Percentiles rank a stretch among this genome's conserved stretches.
These are phyloP conservation scores for Tetrax tetrax DNA, from an alignment of 2,113 vertebrate genomes.

Conservation along the genomic window DNA sequence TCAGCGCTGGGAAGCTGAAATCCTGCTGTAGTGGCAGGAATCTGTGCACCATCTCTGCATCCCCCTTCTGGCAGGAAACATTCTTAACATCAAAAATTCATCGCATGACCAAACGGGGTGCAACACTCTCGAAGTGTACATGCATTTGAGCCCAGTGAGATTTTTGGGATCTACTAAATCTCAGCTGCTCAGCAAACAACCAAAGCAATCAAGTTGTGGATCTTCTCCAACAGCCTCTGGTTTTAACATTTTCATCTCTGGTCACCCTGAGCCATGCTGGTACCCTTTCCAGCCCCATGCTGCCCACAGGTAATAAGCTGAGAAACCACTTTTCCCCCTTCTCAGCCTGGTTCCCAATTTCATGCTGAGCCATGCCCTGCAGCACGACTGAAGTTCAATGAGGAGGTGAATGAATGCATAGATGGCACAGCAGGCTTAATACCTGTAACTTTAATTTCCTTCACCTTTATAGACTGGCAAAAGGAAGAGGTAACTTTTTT, in stretches of 20 bases:
- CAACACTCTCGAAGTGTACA: accelerated
- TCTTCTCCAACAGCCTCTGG: background rate
- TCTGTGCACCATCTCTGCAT: background rate
- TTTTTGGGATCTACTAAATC: background rate
- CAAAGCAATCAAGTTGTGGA: background rate
- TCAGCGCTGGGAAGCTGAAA: background rate
- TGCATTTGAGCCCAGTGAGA: accelerated
- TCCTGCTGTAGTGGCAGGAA: background rate
- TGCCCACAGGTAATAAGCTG: background rate
- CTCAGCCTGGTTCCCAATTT: background rate
- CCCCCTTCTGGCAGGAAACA: background rate
- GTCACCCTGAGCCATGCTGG: background rate
- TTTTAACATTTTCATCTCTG: background rate
- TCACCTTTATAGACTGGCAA: background rate
- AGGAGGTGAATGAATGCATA: background rate
- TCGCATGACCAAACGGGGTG: background rate
- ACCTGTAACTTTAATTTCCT: conserved; percentile 48
- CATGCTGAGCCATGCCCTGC: background rate
- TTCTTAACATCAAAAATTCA: background rate
- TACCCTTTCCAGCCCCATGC: background rate
- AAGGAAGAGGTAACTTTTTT: background rate
- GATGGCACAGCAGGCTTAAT: conserved; percentile 22
- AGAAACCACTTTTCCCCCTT: background rate
- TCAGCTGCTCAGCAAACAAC: background rate
- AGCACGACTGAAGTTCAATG: background rate